Base-by-base conservation (phyloP, 2,888 invertebrate genomes). In the Bugulina stolonifera region DNA sequence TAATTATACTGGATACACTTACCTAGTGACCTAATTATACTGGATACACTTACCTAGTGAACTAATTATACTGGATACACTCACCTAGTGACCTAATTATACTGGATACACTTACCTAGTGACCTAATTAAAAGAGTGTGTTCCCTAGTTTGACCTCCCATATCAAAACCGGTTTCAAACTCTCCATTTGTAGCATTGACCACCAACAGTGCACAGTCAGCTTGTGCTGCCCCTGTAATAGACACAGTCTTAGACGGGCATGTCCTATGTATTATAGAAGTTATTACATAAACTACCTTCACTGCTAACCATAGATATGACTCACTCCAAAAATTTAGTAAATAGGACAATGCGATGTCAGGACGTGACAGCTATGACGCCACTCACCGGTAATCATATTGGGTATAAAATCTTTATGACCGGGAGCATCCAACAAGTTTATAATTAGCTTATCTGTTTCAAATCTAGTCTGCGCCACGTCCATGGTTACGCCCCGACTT, bases 371-470 rank as follows among this genome's bases (percentile, higher is more conserved):
- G n/a, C n/a, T n/a, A n/a, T n/a, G n/a, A n/a, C n/a, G n/a, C 10
- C 43, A 43, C 69, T 69, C 74, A 86, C 86, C 87, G 22, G 93
- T 93, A 77, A 99, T 99, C 98, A 99, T 99, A 80, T 99, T 98
- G 0, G 99, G 98, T 81, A 99, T 98, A 81, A 99, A 99, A 84
- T 99, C 99, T 83, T 93, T 95, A 84, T 99, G 99, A 0, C 99
- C 99, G 0, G 99, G 99, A 35, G 99, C 97, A 88, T 99, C 99
- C 73, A 99, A 86, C 69, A 99, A 77, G 5, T 83, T 84, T 34
- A 86, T 81, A 18, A 83, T 82, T 86, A 94, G 94, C 1, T 89
- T 89, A 72, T 90, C 88, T 0, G 96, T 94, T 85, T 94, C 93
- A 87, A 98, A 95, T 77, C 91, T 91, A 23, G 93, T 93, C 77